Evolutionary conservation across 2,888 invertebrate genomes (phyloP).

Genomic region (Temnothorax unifasciatus): DNA sequence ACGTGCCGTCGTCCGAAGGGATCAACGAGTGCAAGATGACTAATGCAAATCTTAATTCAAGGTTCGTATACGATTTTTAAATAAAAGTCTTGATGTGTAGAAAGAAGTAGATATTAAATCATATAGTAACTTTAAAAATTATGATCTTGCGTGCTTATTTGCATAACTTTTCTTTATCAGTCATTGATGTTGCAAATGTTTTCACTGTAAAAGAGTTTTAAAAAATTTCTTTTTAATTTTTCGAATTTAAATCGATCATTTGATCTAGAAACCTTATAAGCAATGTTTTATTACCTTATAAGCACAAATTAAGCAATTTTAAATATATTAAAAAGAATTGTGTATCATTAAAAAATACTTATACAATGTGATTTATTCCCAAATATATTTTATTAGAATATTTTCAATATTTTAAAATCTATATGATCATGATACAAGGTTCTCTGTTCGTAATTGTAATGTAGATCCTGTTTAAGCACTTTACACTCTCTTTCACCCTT

Average conservation of each 20-base stretch:
- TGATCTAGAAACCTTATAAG: background rate
- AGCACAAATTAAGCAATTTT: background rate
- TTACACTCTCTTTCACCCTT: background rate
- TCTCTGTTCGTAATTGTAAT: background rate
- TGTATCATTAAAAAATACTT: background rate
- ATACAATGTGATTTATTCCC: background rate
- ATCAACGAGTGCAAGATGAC: conserved; percentile 73
- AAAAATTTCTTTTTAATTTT: background rate
- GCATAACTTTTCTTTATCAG: background rate
- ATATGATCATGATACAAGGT: background rate
- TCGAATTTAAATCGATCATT: background rate
- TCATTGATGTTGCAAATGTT: background rate
- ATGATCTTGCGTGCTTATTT: background rate
- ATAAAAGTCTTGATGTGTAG: background rate
- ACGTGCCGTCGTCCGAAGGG: conserved; percentile 67
- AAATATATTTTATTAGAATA: conserved; percentile 17
- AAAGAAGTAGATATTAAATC: background rate
- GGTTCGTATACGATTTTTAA: conserved; percentile 71
- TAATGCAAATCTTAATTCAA: conserved; percentile 75
- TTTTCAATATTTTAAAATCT: background rate
- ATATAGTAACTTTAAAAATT: conserved; percentile 6
- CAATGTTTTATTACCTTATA: too few relatives aligned
- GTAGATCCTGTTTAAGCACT: background rate
- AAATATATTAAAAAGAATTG: background rate
- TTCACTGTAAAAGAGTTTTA: background rate